Base-by-base conservation (phyloP, 2,888 invertebrate species). In the Drosophila macrospina region DNA sequence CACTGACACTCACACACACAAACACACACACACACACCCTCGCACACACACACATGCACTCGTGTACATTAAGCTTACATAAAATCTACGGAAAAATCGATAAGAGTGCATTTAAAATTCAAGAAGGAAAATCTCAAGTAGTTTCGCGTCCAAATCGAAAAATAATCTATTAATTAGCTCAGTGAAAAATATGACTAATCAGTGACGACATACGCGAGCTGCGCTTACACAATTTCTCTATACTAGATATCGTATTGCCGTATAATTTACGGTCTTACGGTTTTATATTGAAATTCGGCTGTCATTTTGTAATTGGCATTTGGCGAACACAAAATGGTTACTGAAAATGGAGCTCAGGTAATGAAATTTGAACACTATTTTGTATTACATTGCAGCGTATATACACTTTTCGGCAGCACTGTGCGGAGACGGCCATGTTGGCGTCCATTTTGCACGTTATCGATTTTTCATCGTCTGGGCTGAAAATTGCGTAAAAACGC, bases 281-380 rank as follows among this genome's bases (percentile, higher is more conserved):
- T 48, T 51, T 44, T 44, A 20, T 62, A 54, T 62, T 42, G 37
- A 50, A 64, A 54, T 32, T 63, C 48, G 42, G 8, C 16, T 60
- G 62, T 45, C 34, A 56, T 56, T 69, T 64, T 57, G 42, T 32
- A 63, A 68, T 55, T 64, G 62, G 26, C 44, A 42, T 26, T 42
- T 24, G 26, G 26, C 42, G 42, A 8, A n/a, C n/a, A 8, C 15
- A 90, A 91, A 88, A 92, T 92, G 92, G 92, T 92, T 70, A 92
- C 92, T 59, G 92, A 92, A 89, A 92, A 92, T 80, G 92, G 92
- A 90, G 88, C 90, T 68, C 92, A 92, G 92, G 92, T 92, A 92
- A 75, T 52, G 59, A 30, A 24, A 42, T 41, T 10, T 6, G 13
- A 30, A 37, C n/a, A 50, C 42, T 16, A 59, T 56, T 45, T 56